These are phyloP conservation scores for Drosophila buzzatii DNA, from an alignment of 2,888 invertebrate genomes.

Conservation along the genomic window DNA sequence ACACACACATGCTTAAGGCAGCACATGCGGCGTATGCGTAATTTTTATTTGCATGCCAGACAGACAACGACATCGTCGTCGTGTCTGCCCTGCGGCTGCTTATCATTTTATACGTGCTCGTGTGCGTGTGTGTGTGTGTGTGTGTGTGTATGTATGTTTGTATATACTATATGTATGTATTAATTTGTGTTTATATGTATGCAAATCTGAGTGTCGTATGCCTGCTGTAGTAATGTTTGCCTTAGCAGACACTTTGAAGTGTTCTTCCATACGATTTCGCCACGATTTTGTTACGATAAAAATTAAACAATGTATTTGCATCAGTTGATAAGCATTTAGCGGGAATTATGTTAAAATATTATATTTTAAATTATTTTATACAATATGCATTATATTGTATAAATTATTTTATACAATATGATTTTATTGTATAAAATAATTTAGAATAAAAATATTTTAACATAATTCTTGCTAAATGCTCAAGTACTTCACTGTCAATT, in stretches of 20 bases:
- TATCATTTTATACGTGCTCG: slow-evolving; percentile 59
- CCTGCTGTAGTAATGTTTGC: slow-evolving; percentile 22
- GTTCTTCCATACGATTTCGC: slow-evolving; percentile 45
- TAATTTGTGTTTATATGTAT: slow-evolving; percentile 1
- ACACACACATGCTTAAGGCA: slow-evolving; percentile 6
- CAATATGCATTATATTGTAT: no score
- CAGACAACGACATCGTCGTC: slow-evolving; percentile 37
- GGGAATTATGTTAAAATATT: no score
- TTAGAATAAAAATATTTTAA: not conserved
- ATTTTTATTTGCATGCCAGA: slow-evolving; percentile 72
- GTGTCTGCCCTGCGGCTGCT: slow-evolving; percentile 63
- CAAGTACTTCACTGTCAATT: not conserved
- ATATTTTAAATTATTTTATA: no score
- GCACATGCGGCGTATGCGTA: slow-evolving; percentile 69
- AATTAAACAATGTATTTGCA: not conserved
- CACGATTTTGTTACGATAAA: not conserved
- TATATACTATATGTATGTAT: not conserved
- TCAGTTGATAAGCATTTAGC: no score
- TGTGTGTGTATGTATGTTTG: not conserved
- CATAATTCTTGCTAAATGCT: not conserved
- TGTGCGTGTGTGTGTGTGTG: not conserved
- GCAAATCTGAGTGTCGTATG: slow-evolving; percentile 19
- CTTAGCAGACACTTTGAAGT: slow-evolving; percentile 9
- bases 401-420: no score
- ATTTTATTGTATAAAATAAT: not conserved